Conservation (phyloP, 2,113 vertebrate genomes). For the Phaethornis superciliosus region DNA sequence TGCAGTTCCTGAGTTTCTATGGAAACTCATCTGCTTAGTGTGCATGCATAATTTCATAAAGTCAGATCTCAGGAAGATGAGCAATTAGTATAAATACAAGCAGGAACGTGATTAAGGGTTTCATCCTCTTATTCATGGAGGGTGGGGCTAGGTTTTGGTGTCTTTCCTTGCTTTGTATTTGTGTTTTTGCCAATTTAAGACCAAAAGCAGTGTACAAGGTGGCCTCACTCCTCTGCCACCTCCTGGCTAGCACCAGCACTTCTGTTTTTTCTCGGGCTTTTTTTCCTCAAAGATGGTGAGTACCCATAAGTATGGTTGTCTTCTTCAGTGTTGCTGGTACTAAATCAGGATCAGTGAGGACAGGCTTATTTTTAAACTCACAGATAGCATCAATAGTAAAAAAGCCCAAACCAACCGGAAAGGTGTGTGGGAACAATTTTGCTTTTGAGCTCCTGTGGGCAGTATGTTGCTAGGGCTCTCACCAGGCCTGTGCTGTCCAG, state of each 20-base stretch:
- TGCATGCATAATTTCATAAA: constrained; percentile 73
- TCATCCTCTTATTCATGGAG: constrained; percentile 29
- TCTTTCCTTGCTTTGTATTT: background rate
- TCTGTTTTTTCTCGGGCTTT: background rate
- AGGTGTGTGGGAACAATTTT: background rate
- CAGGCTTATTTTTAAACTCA: constrained; percentile 5
- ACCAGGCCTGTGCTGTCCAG: background rate
- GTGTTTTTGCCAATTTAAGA: background rate
- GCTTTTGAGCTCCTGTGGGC: background rate
- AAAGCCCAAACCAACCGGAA: background rate
- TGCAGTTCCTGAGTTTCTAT: constrained; percentile 78
- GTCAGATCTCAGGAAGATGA: constrained; percentile 65
- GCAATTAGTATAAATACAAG: constrained; percentile 68
- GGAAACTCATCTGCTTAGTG: constrained; percentile 76
- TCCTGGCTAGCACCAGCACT: constrained; percentile 48
- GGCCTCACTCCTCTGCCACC: constrained; percentile 47
- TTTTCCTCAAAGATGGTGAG: background rate
- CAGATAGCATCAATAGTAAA: background rate
- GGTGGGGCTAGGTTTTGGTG: background rate
- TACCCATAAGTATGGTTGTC: background rate
- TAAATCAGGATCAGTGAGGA: background rate
- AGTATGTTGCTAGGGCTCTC: fast-evolving
- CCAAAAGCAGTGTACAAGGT: background rate
- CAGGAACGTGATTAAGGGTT: constrained; percentile 46
- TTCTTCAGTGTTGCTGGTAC: background rate